Conservation (phyloP, 2,113 vertebrate genomes). For the Gopherus flavomarginatus region DNA sequence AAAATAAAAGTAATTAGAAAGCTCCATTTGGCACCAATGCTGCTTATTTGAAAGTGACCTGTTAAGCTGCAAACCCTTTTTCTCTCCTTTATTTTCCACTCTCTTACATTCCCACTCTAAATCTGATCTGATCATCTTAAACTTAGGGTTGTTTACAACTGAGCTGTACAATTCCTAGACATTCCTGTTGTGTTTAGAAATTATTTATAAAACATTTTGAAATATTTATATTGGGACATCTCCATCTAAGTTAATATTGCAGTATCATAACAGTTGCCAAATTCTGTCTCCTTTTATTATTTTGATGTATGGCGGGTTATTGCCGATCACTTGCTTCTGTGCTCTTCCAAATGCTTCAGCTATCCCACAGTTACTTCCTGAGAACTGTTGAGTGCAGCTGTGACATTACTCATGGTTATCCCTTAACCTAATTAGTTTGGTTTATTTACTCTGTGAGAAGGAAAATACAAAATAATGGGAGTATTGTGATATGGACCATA, state of each 20-base stretch:
- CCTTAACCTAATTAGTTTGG: constrained; percentile 62
- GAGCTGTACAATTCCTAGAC: constrained; percentile 50
- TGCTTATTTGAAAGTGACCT: constrained; percentile 68
- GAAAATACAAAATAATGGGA: not conserved
- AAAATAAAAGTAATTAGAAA: constrained; percentile 72
- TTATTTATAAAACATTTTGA: constrained; percentile 57
- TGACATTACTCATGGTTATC: constrained; percentile 69
- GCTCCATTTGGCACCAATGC: constrained; percentile 65
- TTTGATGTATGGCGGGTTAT: constrained; percentile 64
- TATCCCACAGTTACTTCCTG: constrained; percentile 55
- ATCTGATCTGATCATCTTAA: constrained; percentile 14
- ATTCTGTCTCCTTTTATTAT: constrained; percentile 61
- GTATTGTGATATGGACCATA: not conserved
- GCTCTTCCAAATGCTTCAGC: constrained; percentile 66
- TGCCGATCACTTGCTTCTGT: constrained; percentile 73
- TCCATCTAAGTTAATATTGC: constrained; percentile 52
- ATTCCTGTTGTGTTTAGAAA: constrained; percentile 70
- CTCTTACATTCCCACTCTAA: not conserved
- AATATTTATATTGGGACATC: constrained; percentile 69
- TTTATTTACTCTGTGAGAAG: constrained; percentile 63
- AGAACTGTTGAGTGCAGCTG: constrained; percentile 57
- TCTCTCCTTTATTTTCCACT: not conserved
- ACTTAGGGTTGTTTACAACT: not conserved
- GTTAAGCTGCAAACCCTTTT: constrained; percentile 47
- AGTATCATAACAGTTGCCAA: constrained; percentile 38